A percentile compares a stretch with the other conserved stretches of the same genome.
phyloP scores from a whole-genome alignment of 2,113 vertebrate species.

The Perca fluviatilis region DNA sequence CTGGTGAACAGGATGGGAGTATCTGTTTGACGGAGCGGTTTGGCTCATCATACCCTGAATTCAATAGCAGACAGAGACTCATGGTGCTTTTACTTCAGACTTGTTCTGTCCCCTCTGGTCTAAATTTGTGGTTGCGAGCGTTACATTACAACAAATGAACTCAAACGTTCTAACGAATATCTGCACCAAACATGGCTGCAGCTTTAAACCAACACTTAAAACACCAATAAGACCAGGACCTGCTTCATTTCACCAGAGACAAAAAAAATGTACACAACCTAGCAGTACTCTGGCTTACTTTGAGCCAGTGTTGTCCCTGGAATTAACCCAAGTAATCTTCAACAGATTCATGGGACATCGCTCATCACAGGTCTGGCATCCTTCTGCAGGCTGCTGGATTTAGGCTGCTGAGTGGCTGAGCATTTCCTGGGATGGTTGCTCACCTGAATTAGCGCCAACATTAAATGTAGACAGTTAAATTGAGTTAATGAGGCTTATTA shows the following conservation, averaged over 20 bases:
- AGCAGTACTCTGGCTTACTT: not conserved
- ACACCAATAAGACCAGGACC: not conserved
- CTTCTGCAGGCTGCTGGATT: conserved; percentile 11
- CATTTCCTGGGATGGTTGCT: conserved; percentile 1
- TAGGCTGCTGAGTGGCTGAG: not conserved
- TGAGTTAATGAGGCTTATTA: conserved; percentile 50
- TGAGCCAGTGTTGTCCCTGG: not conserved
- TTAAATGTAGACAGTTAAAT: conserved; percentile 32
- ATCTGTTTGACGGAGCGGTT: conserved; percentile 30
- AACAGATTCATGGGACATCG: not conserved
- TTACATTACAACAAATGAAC: conserved; percentile 8
- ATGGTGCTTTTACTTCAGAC: conserved; percentile 8
- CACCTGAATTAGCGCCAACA: conserved; percentile 33
- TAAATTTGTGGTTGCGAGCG: conserved; percentile 9
- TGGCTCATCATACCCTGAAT: conserved; percentile 36
- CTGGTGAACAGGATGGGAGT: conserved; percentile 18
- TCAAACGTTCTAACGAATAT: not conserved
- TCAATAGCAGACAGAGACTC: conserved; percentile 20
- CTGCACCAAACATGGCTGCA: conserved; percentile 2
- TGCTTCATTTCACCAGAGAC: conserved; percentile 6
- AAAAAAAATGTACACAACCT: not conserved
- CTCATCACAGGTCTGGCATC: not conserved
- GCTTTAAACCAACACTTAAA: conserved; percentile 1
- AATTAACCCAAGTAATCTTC: conserved; percentile 1
- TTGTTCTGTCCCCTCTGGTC: conserved; percentile 18